Evolutionary conservation across 2,888 invertebrate genomes (phyloP).

Genomic region (Halocaridina rubra): DNA sequence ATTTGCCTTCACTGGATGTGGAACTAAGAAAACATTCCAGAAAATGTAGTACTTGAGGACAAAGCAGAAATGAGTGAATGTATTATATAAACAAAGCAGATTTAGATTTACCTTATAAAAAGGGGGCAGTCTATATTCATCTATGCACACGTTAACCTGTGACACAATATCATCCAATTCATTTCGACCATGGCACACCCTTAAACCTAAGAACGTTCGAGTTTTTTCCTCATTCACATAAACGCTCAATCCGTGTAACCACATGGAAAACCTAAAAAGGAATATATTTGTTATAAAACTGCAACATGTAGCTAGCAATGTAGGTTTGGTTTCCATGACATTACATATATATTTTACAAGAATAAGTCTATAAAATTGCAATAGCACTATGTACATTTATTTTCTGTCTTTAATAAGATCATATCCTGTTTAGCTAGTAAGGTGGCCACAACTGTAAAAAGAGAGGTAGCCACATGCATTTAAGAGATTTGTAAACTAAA

Average conservation of each 20-base stretch:
- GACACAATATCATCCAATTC: conserved; percentile 74
- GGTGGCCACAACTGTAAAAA: too few relatives aligned
- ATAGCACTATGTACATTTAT: background rate
- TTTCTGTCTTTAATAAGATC: background rate
- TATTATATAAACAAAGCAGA: too few relatives aligned
- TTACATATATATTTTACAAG: background rate
- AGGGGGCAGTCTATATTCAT: conserved; percentile 79
- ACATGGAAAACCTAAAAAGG: conserved; percentile 73
- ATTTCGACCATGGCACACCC: conserved; percentile 74
- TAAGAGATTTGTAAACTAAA: too few relatives aligned
- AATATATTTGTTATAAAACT: background rate
- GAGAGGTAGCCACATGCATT: too few relatives aligned
- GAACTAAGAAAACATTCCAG: background rate
- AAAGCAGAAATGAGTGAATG: too few relatives aligned
- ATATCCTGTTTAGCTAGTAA: too few relatives aligned
- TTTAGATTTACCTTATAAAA: conserved; percentile 87
- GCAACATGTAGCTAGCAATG: background rate
- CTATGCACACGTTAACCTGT: conserved; percentile 76
- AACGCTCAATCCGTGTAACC: conserved; percentile 76
- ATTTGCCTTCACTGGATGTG: background rate
- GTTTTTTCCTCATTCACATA: conserved; percentile 88
- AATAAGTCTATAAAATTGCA: background rate
- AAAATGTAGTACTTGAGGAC: too few relatives aligned
- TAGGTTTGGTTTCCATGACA: background rate
- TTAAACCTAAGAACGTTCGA: conserved; percentile 84